Percentiles rank a stretch among this genome's conserved stretches.
Conservation (phyloP, 1,140 invertebrate genomes). For the Helicoverpa zea region DNA sequence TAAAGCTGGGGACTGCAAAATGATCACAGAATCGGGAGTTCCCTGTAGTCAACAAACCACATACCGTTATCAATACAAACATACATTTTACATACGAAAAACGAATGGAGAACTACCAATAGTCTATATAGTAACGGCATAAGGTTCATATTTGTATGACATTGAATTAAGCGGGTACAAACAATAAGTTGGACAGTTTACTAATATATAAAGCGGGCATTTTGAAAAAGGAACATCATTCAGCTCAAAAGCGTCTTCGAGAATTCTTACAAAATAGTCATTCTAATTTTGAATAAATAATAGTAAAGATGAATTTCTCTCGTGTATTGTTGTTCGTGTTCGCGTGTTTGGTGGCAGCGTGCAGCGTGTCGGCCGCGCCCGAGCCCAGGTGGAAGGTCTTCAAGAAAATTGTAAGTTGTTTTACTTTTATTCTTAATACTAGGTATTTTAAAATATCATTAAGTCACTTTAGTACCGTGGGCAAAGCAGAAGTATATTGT, state of each 20-base stretch:
- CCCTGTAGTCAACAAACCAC: not conserved
- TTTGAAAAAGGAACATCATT: conserved; percentile 27
- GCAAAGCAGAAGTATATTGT: too few species aligned
- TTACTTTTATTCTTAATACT: too few species aligned
- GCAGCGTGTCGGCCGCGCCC: conserved; percentile 44
- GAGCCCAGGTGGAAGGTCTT: conserved; percentile 60
- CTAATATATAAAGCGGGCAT: not conserved
- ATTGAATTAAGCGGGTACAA: not conserved
- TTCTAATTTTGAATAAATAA: not conserved
- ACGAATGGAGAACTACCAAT: not conserved
- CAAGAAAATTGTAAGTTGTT: conserved; percentile 60
- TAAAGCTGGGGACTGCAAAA: not conserved
- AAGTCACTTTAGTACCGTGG: too few species aligned
- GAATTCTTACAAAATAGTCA: not conserved
- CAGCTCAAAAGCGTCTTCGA: not conserved
- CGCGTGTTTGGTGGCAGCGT: conserved; percentile 48
- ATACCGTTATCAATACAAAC: not conserved
- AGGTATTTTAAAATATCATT: too few species aligned
- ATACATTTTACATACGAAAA: not conserved
- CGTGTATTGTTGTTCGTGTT: conserved; percentile 59
- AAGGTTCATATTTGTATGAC: not conserved
- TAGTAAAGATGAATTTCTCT: conserved; percentile 54
- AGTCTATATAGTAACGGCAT: not conserved
- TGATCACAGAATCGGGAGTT: not conserved
- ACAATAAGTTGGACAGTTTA: not conserved